phyloP scores from a whole-genome alignment of 2,113 vertebrate genomes.

The Campylomormyrus tamandua region DNA sequence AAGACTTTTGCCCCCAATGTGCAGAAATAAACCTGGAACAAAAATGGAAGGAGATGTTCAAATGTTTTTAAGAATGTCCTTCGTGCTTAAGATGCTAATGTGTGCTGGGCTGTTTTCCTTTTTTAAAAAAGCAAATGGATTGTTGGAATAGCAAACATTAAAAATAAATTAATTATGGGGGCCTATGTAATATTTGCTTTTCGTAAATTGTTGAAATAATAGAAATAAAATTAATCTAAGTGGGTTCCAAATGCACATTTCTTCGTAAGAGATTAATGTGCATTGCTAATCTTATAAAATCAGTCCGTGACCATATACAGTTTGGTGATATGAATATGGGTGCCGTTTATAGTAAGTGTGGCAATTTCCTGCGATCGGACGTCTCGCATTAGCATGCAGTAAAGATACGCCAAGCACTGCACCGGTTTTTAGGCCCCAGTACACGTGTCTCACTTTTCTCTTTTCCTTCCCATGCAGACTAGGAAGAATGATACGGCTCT shows the following conservation, averaged over 20 bases:
- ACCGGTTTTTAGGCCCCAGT: not conserved
- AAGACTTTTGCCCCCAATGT: conserved; percentile 3
- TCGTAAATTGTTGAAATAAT: conserved; percentile 26
- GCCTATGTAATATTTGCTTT: conserved; percentile 33
- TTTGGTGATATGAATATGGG: not conserved
- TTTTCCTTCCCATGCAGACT: not conserved
- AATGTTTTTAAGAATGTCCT: conserved; percentile 12
- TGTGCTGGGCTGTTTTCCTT: conserved; percentile 27
- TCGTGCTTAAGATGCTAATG: conserved; percentile 29
- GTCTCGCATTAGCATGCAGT: not conserved
- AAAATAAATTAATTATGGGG: conserved; percentile 33
- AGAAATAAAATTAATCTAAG: conserved; percentile 17
- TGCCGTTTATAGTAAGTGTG: not conserved
- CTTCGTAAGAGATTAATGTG: not conserved
- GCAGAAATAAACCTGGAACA: conserved; percentile 38
- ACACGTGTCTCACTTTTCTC: not conserved
- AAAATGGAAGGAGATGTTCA: conserved; percentile 25
- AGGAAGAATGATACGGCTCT: not conserved
- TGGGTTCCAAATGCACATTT: conserved; percentile 15
- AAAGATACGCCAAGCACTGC: not conserved
- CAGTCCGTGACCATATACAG: not conserved
- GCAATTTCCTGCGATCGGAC: not conserved
- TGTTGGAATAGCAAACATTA: conserved; percentile 30
- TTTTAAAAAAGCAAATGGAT: conserved; percentile 30
- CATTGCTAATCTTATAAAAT: conserved; percentile 12